Evolutionary conservation across 2,797 vertebrate species (phyloP).

Genomic region (Chiroxiphia lanceolata): DNA sequence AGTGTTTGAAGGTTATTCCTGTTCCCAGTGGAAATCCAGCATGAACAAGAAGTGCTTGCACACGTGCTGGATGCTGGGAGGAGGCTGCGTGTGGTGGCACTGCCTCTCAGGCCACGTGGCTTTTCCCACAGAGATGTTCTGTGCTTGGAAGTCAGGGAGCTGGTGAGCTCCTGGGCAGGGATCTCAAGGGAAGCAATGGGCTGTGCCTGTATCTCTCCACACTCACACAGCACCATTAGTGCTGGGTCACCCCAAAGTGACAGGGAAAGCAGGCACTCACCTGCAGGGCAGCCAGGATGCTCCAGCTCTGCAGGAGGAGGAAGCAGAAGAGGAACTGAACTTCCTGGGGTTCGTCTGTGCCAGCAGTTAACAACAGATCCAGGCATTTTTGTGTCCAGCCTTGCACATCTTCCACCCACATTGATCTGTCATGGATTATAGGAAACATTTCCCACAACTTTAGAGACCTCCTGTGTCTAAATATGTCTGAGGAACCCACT

Average conservation of each 20-base stretch:
- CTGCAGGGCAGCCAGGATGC: background rate
- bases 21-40: background rate
- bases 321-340: background rate
- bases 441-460: background rate
- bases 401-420: background rate
- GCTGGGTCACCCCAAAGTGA: background rate
- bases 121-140: background rate
- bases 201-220: background rate
- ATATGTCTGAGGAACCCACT: background rate
- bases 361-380: background rate
- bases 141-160: background rate
- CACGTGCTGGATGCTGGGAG: fast-evolving
- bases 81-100: background rate
- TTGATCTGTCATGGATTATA: background rate
- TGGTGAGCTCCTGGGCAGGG: background rate
- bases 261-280: background rate
- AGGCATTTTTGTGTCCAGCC: background rate
- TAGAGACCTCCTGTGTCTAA: background rate
- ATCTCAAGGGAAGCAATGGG: background rate
- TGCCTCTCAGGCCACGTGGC: background rate
- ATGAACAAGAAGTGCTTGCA: background rate
- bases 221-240: background rate
- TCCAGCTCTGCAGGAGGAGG: background rate
- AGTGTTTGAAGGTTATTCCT: background rate
- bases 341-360: fast-evolving